Evolutionary conservation across 2,113 vertebrate genomes (phyloP), one percentile per base, ranked within the genome.

Genomic region (Psophia crepitans): DNA sequence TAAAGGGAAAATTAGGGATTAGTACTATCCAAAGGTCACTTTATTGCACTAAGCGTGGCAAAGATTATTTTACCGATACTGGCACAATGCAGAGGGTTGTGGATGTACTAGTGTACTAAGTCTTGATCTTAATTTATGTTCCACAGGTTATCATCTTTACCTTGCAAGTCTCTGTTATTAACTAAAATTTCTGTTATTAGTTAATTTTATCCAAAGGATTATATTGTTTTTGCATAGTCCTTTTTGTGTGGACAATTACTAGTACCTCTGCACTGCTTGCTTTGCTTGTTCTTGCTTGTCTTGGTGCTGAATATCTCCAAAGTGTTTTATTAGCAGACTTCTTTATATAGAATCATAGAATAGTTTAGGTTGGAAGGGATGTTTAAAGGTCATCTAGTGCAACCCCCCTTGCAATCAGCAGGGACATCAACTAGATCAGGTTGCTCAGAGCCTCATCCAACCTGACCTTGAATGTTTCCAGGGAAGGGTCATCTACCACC

Each of bases 131-230:
- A 44, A 12, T 60, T 87, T 87, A 28, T 28, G 6, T 82, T 73
- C 23, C 0, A 0, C 37, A 77, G 20, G 33, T 19, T 81, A 58
- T 30, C 1, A 4, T 49, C 49, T 85, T 77, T 2, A 2, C 54
- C 17, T 23, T 71, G 21, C 22, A 82, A 65, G 39, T 82, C 48
- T 37, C 27, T 43, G 26, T 37, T 71, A 28, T 57, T 77, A 78
- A 32, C n/a, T 77, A 57, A 77, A 66, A 64, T 18, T 57, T 85
- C 24, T 80, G 10, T 63, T 79, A 33, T 24, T 89, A 30, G 23
- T 75, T 77, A 24, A 16, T 64, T 79, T 88, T 77, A 58, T 69
- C 30, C 32, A 48, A 82, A 68, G 12, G 24, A 12, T 92, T 88
- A 14, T 56, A 15, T 23, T 68, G 30, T 0, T 76, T 88, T 83